Evolutionary conservation across 2,888 invertebrate genomes (phyloP).

Genomic region (Hydrotaea cyrtoneurina): DNA sequence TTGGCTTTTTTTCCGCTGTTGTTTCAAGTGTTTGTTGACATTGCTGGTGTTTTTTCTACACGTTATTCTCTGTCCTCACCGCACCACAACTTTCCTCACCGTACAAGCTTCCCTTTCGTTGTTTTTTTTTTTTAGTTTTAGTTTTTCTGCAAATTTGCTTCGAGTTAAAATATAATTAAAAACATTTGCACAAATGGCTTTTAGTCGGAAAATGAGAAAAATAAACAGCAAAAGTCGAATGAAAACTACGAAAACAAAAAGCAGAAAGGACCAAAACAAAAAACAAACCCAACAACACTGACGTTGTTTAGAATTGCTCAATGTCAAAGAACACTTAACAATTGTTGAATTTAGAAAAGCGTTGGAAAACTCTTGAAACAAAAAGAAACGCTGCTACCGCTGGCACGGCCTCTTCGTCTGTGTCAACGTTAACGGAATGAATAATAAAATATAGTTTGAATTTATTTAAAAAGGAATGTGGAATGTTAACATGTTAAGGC

Average conservation of each 20-base stretch:
- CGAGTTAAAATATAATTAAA: conserved; percentile 59
- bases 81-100: neutral
- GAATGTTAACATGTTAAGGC: no score
- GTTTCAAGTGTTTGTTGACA: conserved; percentile 60
- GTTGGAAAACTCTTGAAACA: neutral
- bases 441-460: conserved; percentile 2
- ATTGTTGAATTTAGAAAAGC: conserved; percentile 25
- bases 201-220: conserved; percentile 6
- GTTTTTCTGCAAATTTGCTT: conserved; percentile 19
- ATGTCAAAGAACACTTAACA: conserved; percentile 46
- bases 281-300: neutral
- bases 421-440: conserved; percentile 6
- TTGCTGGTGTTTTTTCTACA: conserved; percentile 40
- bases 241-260: neutral
- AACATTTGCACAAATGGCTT: conserved; percentile 34
- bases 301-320: conserved; percentile 28
- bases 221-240: conserved; percentile 5
- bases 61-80: conserved; percentile 10
- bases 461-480: neutral
- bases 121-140: no score
- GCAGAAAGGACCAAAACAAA: neutral
- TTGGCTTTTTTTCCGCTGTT: conserved; percentile 15
- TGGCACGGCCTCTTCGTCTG: neutral
- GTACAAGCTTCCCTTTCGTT: conserved; percentile 24
- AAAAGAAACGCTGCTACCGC: neutral